phyloP scores from a whole-genome alignment of 2,888 invertebrate species.

The Zootermopsis nevadensis region DNA sequence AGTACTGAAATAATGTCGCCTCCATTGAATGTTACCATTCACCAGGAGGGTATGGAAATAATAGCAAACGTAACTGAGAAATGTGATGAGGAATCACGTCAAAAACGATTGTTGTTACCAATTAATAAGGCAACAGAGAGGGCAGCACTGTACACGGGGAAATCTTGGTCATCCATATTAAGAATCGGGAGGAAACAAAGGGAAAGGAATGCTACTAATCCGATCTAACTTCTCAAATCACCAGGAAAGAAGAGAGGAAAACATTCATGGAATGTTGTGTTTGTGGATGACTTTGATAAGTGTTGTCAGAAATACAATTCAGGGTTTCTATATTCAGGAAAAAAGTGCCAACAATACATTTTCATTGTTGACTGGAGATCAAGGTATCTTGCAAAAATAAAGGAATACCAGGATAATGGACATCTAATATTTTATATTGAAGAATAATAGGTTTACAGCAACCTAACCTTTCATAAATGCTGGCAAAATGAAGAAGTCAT shows the following conservation, averaged over 20 bases:
- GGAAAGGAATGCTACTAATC: no score
- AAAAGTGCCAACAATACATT: neutral
- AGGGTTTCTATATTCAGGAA: neutral
- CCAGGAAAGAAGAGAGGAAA: no score
- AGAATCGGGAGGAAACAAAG: no score
- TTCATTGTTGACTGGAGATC: constrained; percentile 5
- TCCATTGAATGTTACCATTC: no score
- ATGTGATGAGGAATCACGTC: neutral
- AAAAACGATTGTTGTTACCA: neutral
- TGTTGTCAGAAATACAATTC: neutral
- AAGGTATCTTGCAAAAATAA: neutral
- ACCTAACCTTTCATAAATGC: neutral
- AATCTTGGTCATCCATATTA: neutral
- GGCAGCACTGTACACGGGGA: neutral
- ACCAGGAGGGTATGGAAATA: neutral
- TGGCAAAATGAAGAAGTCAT: constrained; percentile 20
- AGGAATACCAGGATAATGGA: neutral
- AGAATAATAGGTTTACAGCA: neutral
- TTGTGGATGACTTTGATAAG: neutral
- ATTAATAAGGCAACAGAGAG: neutral
- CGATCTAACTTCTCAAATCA: no score
- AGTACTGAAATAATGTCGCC: no score
- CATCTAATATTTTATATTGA: neutral
- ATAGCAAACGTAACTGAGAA: neutral
- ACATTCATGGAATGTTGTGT: neutral